These are phyloP conservation scores for Amyelois transitella DNA, from an alignment of 1,140 invertebrate species.

Conservation along the genomic window DNA sequence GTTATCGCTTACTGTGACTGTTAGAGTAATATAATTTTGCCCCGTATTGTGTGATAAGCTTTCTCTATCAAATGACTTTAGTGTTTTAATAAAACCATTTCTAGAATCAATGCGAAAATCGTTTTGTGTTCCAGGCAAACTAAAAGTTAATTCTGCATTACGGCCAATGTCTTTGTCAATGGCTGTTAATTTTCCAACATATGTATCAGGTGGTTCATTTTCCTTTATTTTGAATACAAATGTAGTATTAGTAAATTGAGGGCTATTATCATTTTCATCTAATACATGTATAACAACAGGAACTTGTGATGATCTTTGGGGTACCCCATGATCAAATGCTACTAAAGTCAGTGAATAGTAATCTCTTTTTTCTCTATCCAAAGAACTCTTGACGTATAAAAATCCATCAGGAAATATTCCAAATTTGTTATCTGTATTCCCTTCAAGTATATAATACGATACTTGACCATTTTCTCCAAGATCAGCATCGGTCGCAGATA, in stretches of 20 bases:
- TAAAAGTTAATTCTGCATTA: conserved; percentile 94
- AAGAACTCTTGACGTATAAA: conserved; percentile 85
- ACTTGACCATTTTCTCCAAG: conserved; percentile 88
- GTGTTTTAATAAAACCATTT: conserved; percentile 93
- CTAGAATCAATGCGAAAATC: conserved; percentile 92
- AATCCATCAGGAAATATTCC: conserved; percentile 93
- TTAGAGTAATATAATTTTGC: conserved; percentile 85
- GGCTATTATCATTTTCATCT: conserved; percentile 97
- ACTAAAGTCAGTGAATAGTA: conserved; percentile 91
- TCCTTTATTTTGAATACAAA: conserved; percentile 91
- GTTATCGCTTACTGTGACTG: conserved; percentile 92
- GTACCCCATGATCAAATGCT: conserved; percentile 85
- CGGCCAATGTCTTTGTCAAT: conserved; percentile 92
- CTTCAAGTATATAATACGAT: conserved; percentile 86
- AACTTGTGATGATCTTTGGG: conserved; percentile 85
- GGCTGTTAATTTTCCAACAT: conserved; percentile 91
- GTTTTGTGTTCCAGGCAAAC: conserved; percentile 82
- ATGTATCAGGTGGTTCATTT: conserved; percentile 90
- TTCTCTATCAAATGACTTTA: conserved; percentile 91
- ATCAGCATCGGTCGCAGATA: conserved; percentile 89
- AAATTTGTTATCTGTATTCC: conserved; percentile 88
- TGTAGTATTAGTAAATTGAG: conserved; percentile 89
- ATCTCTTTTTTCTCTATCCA: conserved; percentile 93
- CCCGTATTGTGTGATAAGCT: conserved; percentile 84
- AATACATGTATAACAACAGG: conserved; percentile 92